Evolutionary conservation across 2,797 vertebrate species (phyloP), one percentile per base, ranked within the genome.

Genomic region (Bufotes viridis): DNA sequence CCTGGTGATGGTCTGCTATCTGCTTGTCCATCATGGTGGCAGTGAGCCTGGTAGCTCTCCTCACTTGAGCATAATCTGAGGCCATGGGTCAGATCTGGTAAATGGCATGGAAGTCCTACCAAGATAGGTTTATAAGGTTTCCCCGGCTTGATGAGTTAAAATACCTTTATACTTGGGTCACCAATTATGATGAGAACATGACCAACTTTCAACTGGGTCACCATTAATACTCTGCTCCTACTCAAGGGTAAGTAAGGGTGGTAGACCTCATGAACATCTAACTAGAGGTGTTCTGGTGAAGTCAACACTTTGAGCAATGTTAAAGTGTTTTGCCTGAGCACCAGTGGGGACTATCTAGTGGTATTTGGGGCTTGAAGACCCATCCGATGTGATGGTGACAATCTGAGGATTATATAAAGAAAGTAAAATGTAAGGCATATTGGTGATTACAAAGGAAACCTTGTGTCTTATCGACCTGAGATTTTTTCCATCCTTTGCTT

Each of bases 271-370:
- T 63, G 18, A 63, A 22, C 63, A 65, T 24, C 22, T 24, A 24
- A 65, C n/a, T 24, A 24, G 20, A 63, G 22, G 20, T 1, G 13
- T 29, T 17, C 26, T 42, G 70, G 17, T 72, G 17, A 34, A 74
- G n/a, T 26, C 13, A 34, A 11, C 17, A 3, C 17, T 20, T 74
- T 72, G 29, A 72, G 17, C 15, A 72, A 18, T n/a, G 29, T 2
- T 20, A 2, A 74, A 49, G 17, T 2, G 2, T 51, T n/a, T 51
- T 61, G 34, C 81, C 0, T 8, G 12, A 61, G 69, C 82, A 60
- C 34, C 53, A 17, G 70, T n/a, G 11, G 82, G 70, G 34, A 84
- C 55, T n/a, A n/a, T 76, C 82, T 70, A 84, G 57, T 24, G 15
- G 22, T 84, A 84, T 70, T 42, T 6, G 1, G 82, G 82, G 14